These are phyloP conservation scores for Coelopa frigida DNA, from an alignment of 1,140 invertebrate genomes.

Conservation along the genomic window DNA sequence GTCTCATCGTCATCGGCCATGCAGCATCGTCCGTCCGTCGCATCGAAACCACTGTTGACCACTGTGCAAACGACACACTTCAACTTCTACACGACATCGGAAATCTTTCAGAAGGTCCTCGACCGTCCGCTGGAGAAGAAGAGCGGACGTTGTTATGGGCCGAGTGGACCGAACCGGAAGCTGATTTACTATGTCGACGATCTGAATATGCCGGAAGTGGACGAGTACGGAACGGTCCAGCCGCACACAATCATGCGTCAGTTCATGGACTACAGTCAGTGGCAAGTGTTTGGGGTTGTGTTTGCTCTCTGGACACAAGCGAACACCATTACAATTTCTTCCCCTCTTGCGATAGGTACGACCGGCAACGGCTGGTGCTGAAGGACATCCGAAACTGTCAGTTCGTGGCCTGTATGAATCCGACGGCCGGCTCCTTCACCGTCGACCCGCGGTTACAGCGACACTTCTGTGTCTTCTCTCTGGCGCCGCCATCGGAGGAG, in stretches of 20 bases:
- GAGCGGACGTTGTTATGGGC: constrained; percentile 86
- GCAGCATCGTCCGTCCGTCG: not conserved
- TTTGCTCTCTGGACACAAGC: not conserved
- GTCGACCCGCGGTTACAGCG: constrained; percentile 86
- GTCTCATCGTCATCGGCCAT: not conserved
- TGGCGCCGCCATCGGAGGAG: constrained; percentile 72
- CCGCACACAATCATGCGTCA: constrained; percentile 90
- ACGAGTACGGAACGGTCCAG: constrained; percentile 90
- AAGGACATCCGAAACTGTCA: constrained; percentile 93
- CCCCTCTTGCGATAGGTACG: constrained; percentile 48
- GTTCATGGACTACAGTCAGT: constrained; percentile 91
- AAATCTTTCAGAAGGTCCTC: constrained; percentile 82
- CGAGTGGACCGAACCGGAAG: constrained; percentile 74
- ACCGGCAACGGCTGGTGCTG: constrained; percentile 73
- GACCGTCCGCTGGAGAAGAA: constrained; percentile 94
- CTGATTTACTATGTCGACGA: constrained; percentile 95
- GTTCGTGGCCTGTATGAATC: constrained; percentile 94
- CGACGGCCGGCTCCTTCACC: constrained; percentile 89
- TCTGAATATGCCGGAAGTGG: constrained; percentile 96
- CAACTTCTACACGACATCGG: constrained; percentile 93
- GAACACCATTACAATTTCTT: not conserved
- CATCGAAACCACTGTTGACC: constrained; percentile 25
- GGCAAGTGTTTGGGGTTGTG: constrained; percentile 33
- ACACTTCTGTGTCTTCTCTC: constrained; percentile 89
- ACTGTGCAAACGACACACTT: constrained; percentile 82